Evolutionary conservation across 2,888 invertebrate species (phyloP).

Genomic region (Dichetophora obliterata): DNA sequence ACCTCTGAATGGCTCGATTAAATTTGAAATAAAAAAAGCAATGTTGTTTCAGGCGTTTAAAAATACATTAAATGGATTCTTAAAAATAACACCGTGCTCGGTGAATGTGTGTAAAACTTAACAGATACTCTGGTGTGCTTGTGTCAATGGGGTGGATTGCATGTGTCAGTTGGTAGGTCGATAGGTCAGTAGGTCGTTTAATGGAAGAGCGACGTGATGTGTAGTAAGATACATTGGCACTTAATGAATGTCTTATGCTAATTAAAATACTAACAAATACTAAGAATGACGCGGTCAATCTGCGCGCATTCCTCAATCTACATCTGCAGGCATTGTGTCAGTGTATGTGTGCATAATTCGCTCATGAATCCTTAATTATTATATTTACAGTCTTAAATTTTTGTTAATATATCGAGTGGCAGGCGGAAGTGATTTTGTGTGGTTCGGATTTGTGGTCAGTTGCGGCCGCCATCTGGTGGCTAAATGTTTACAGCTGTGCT

Average conservation of each 20-base stretch:
- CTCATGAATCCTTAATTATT: not conserved
- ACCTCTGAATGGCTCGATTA: too few species aligned
- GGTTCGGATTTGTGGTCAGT: not conserved
- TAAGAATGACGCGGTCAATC: not conserved
- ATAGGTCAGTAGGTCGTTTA: not conserved
- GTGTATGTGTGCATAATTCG: not conserved
- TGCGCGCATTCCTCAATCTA: too few species aligned
- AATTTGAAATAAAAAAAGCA: too few species aligned
- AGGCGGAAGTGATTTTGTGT: not conserved
- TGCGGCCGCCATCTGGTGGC: not conserved
- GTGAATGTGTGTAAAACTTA: too few species aligned
- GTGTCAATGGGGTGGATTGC: not conserved
- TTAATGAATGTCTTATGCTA: slow-evolving; percentile 11
- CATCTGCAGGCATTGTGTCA: not conserved
- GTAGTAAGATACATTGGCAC: slow-evolving; percentile 16
- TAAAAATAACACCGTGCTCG: too few species aligned
- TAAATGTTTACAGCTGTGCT: slow-evolving; percentile 57
- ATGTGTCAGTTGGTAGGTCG: not conserved
- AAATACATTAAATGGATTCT: too few species aligned
- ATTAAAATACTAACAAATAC: not conserved
- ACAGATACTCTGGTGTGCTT: not conserved
- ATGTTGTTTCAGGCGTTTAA: too few species aligned
- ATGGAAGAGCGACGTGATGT: not conserved
- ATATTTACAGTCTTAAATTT: slow-evolving; percentile 27
- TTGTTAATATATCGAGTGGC: not conserved